Percentiles rank a stretch among this genome's conserved stretches.
Evolutionary conservation across 2,113 vertebrate genomes (phyloP).

Genomic region (Dinomys branickii): DNA sequence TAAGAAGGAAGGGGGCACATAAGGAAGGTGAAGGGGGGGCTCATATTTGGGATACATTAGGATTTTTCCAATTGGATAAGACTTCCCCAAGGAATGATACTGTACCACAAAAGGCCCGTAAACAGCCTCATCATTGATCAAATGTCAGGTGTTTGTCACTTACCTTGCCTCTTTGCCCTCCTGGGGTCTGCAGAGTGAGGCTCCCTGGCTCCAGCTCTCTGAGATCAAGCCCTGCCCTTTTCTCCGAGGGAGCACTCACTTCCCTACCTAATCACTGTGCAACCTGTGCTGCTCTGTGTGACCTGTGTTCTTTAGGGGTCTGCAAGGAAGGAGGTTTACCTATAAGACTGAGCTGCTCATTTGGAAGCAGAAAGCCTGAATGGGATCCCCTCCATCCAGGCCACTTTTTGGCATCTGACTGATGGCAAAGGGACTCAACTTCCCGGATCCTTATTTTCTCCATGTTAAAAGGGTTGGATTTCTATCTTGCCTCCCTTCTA

Average conservation of each 20-base stretch:
- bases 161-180: background rate
- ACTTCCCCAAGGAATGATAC: background rate
- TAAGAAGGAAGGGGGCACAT: background rate
- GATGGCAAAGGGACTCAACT: background rate
- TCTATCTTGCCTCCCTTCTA: background rate
- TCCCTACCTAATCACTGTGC: too few relatives aligned
- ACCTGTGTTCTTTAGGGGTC: background rate
- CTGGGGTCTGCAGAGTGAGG: background rate
- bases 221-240: accelerated
- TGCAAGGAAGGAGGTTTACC: background rate
- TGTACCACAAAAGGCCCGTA: background rate
- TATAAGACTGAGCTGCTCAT: background rate
- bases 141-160: background rate
- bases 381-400: background rate
- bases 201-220: background rate
- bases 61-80: background rate
- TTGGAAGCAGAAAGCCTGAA: background rate
- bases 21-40: background rate
- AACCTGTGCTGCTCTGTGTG: background rate
- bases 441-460: background rate
- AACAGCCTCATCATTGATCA: background rate
- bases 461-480: background rate
- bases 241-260: background rate
- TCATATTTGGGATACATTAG: background rate
- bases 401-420: background rate